Evolutionary conservation across 1,140 invertebrate genomes (phyloP).

Genomic region (Brachionus rubens): DNA sequence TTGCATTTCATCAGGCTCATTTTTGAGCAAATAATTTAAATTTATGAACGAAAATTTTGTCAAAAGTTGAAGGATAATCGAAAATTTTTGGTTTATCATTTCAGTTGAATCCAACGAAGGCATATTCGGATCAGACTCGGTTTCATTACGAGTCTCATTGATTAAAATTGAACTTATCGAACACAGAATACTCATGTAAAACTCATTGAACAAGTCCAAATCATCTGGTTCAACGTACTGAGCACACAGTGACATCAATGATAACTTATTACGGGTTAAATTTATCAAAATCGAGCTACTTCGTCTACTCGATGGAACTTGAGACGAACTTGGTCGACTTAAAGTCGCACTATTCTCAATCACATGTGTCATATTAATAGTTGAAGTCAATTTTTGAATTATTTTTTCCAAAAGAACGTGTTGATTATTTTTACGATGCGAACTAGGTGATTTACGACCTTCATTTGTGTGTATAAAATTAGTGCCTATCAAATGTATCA

Average conservation of each 20-base stretch:
- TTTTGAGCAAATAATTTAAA: constrained; percentile 36
- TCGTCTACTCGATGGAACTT: constrained; percentile 23
- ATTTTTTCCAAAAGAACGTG: constrained; percentile 42
- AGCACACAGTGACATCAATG: constrained; percentile 37
- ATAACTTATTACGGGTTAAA: constrained; percentile 33
- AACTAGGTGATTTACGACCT: not conserved
- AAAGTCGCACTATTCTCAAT: constrained; percentile 14
- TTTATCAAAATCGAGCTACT: constrained; percentile 24
- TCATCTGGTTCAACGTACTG: constrained; percentile 41
- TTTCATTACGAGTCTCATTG: constrained; percentile 1
- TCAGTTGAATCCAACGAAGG: constrained; percentile 17
- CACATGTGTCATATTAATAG: constrained; percentile 14
- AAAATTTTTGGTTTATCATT: constrained; percentile 46
- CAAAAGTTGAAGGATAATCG: constrained; percentile 27
- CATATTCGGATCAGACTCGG: constrained; percentile 1
- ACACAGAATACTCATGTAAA: constrained; percentile 26
- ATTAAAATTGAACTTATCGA: constrained; percentile 34
- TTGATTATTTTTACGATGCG: constrained; percentile 12
- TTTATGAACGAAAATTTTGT: constrained; percentile 44
- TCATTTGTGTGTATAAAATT: constrained; percentile 34
- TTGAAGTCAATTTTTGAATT: constrained; percentile 29
- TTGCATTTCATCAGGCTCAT: not conserved
- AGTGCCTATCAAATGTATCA: constrained; percentile 37
- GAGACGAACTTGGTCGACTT: not conserved
- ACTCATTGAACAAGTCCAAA: constrained; percentile 32